Evolutionary conservation across 2,113 vertebrate genomes (phyloP).

Genomic region (Egretta garzetta): DNA sequence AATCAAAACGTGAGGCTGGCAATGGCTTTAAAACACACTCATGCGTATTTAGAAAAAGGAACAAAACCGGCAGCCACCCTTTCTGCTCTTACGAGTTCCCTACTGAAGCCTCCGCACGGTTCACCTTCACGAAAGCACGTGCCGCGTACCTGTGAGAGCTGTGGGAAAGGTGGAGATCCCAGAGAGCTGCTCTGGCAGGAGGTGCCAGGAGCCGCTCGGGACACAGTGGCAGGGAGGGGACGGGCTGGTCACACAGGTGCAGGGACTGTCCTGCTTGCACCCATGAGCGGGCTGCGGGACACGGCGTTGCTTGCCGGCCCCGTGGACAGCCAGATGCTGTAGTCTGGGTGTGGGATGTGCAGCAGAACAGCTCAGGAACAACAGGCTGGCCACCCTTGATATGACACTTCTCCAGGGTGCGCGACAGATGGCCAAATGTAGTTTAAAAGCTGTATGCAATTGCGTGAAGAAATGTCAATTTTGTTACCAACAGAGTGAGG

Average conservation of each 20-base stretch:
- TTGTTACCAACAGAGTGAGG: background rate
- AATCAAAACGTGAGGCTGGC: background rate
- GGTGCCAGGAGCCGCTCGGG: accelerated
- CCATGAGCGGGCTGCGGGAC: accelerated
- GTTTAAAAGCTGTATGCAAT: background rate
- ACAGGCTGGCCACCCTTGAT: background rate
- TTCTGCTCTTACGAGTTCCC: background rate
- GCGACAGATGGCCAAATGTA: accelerated
- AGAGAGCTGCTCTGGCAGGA: background rate
- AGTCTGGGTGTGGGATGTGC: background rate
- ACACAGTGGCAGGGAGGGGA: background rate
- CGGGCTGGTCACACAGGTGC: accelerated
- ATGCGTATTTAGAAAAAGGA: background rate
- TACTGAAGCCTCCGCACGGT: background rate
- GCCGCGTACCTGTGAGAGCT: background rate
- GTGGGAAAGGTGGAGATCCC: background rate
- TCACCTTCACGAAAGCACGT: background rate
- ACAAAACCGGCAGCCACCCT: background rate
- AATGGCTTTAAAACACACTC: background rate
- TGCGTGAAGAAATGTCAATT: background rate
- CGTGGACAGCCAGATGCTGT: background rate
- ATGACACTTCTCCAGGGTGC: accelerated
- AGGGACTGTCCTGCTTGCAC: background rate
- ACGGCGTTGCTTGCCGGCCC: background rate
- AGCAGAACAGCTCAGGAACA: background rate